Evolutionary conservation across 1,140 invertebrate species (phyloP).

Genomic region (Metopolophium dirhodum): DNA sequence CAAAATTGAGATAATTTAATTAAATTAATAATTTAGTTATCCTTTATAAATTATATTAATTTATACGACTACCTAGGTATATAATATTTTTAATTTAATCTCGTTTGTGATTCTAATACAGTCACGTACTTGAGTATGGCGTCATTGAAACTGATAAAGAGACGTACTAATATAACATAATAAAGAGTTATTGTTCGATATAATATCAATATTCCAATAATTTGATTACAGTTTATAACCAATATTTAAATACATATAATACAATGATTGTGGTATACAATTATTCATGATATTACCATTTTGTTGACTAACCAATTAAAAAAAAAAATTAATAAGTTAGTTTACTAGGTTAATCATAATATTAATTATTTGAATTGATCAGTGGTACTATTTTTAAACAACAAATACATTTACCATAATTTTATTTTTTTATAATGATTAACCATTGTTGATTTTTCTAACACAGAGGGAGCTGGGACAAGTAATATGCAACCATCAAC

Average conservation of each 20-base stretch:
- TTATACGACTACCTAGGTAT: background rate
- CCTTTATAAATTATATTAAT: no score
- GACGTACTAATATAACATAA: background rate
- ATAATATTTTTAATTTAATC: background rate
- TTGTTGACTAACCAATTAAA: no score
- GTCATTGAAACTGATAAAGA: background rate
- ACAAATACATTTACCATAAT: background rate
- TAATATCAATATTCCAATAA: background rate
- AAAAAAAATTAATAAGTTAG: background rate
- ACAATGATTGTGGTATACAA: background rate
- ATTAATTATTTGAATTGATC: background rate
- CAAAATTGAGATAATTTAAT: background rate
- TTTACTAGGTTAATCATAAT: background rate
- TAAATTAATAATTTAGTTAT: background rate
- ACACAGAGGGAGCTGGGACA: constrained; percentile 18
- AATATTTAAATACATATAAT: background rate
- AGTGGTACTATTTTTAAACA: background rate
- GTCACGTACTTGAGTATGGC: background rate
- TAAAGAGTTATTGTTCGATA: background rate
- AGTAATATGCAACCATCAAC: constrained; percentile 39
- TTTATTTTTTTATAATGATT: background rate
- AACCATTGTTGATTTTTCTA: background rate
- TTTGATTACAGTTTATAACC: background rate
- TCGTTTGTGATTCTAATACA: no score
- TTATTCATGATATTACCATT: no score